Evolutionary conservation across 35 echinoderm and acorn worm species (phyloP).

Genomic region (Stichopus chloronotus): DNA sequence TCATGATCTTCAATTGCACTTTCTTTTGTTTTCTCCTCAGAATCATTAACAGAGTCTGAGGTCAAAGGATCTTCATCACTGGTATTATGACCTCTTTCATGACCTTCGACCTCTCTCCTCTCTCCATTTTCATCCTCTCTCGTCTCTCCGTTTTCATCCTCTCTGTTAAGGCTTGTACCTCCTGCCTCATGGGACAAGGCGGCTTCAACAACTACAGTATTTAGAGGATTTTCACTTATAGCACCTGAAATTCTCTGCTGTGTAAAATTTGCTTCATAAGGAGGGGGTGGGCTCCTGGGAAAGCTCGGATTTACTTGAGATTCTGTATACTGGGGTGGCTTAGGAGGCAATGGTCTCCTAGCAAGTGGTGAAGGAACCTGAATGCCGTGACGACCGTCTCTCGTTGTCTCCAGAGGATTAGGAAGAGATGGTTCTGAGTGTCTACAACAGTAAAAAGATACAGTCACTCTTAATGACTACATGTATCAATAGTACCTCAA

Average conservation of each 20-base stretch:
- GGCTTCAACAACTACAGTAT: not conserved
- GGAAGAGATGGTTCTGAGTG: slow-evolving; percentile 14
- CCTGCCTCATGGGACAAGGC: not conserved
- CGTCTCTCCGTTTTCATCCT: not conserved
- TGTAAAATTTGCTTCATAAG: slow-evolving; percentile 49
- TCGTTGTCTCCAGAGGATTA: slow-evolving; percentile 17
- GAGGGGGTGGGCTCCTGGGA: slow-evolving; percentile 58
- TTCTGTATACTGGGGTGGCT: slow-evolving; percentile 41
- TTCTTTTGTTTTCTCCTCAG: not conserved
- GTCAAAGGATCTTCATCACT: not conserved
- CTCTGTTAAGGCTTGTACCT: not conserved
- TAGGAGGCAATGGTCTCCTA: not conserved
- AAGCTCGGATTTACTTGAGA: slow-evolving; percentile 43
- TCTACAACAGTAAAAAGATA: slow-evolving; percentile 9
- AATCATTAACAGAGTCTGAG: not conserved
- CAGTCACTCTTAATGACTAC: not conserved
- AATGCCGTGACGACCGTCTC: not conserved
- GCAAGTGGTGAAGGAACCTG: not conserved
- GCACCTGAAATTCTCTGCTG: not conserved
- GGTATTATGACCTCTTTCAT: not conserved
- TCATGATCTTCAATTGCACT: slow-evolving; percentile 48
- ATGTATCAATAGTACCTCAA: no score
- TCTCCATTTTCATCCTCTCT: not conserved
- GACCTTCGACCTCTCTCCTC: not conserved
- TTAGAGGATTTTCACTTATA: not conserved